A percentile compares a stretch with the other conserved stretches of the same genome.
These are phyloP conservation scores for Cyclura pinguis DNA, from an alignment of 2,797 vertebrate genomes.

Conservation along the genomic window DNA sequence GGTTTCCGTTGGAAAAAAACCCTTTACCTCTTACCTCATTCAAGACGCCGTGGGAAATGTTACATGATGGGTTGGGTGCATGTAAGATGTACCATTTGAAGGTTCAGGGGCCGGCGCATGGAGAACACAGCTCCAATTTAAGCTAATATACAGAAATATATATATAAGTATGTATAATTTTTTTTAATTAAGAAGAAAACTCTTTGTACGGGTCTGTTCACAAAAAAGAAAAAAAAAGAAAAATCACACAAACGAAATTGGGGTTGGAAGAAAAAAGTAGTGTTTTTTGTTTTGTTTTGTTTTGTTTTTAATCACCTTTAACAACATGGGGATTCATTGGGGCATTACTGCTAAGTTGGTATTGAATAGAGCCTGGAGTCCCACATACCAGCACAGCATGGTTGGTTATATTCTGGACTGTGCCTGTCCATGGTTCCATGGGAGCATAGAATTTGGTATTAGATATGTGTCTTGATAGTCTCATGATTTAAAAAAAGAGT, in stretches of 20 bases:
- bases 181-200: constrained; percentile 74
- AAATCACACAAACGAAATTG: constrained; percentile 54
- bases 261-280: constrained; percentile 35
- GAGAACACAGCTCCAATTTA: constrained; percentile 47
- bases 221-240: constrained; percentile 50
- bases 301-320: constrained; percentile 24
- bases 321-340: background rate
- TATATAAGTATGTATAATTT: constrained; percentile 69
- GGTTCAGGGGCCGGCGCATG: constrained; percentile 31
- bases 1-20: constrained; percentile 47
- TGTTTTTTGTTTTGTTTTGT: constrained; percentile 28
- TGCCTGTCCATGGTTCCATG: background rate
- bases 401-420: constrained; percentile 1
- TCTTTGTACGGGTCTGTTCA: constrained; percentile 73
- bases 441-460: constrained; percentile 9
- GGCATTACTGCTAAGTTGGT: constrained; percentile 4
- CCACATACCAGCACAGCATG: background rate
- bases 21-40: constrained; percentile 65
- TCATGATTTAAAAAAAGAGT: background rate
- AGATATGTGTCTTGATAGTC: background rate
- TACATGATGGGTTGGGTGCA: constrained; percentile 33
- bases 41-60: constrained; percentile 53
- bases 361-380: background rate
- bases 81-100: constrained; percentile 45
- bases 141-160: constrained; percentile 56